Base-by-base conservation (phyloP, 2,797 vertebrate species). In the Schizopygopsis malacanthus region DNA sequence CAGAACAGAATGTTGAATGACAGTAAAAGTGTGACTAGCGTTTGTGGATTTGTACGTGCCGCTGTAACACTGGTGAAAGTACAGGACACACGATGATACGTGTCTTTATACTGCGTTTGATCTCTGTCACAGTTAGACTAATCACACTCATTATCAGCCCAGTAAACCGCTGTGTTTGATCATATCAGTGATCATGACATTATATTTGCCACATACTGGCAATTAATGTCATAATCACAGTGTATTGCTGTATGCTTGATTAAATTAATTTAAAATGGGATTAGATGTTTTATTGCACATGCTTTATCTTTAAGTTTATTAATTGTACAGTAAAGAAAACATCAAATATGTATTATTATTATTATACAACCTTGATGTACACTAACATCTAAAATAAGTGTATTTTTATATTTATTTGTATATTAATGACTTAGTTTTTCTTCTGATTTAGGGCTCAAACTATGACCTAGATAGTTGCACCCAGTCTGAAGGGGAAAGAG, bases 61-160 rank as follows among this genome's bases (percentile, higher is more conserved):
- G 33, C n/a, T 50, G 25, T 16, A 10, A 15, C 22, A 4, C 10
- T 41, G 33, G 61, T 80, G 43, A 65, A 65, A 59, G 37, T 56
- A 28, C 28, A 72, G 37, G 39, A 16, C 41, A 73, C 39, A 50
- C 6, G 11, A 45, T 33, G 63, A 77, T 39, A 69, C 52, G 12
- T 67, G 59, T 25, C 13, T 47, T 70, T 84, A 25, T 52, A 69
- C 33, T 70, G 37, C 72, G 45, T 33, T 63, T 84, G 61, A 78
- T 79, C 83, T 78, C 73, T 54, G 83, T 69, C 47, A 50, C 70
- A 25, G 50, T 7, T 8, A 65, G 28, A 50, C 63, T 56, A 70
- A 22, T 77, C 6, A 25, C 59, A 12, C 13, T 4, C 16, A 41
- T 43, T 67, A 76, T 69, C 82, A 67, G 71, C 72, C 39, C 7